Evolutionary conservation across 2,113 vertebrate species (phyloP), one percentile per base, ranked within the genome.

Genomic region (Mandrillus leucophaeus): DNA sequence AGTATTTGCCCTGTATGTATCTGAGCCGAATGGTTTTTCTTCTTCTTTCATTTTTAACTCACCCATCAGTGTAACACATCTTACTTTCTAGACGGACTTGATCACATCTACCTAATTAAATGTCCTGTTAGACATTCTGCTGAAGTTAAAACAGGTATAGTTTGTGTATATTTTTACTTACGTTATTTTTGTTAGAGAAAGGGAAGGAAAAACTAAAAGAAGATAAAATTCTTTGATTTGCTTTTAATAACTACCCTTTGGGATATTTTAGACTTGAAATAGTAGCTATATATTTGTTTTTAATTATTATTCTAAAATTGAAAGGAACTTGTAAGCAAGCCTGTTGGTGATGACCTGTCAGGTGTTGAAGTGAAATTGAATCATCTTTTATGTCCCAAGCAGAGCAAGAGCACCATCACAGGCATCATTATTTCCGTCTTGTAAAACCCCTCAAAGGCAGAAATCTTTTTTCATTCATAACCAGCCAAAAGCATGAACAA

Each of bases 221-320:
- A 50, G 18, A 57, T 75, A 43, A 84, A 59, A 6, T 72, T 83
- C 32, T 80, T 87, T 81, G 7, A 93, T 91, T 75, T 96, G 14
- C 64, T 76, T 97, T 76, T 12, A 75, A 90, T 45, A 89, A 76
- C 7, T 23, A 66, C 9, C 8, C 38, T 17, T 40, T 92, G 59
- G 14, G 9, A 40, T 97, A 18, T 86, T 86, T 98, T 87, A 90
- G 38, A 93, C 85, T 80, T 85, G 48, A 40, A 94, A 92, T 55
- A 80, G 7, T 79, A 84, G 48, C 45, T 43, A 50, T 88, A 70
- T 73, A 85, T 89, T 97, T 88, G 50, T 75, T 95, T 95, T 81
- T 45, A 86, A 70, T 86, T 73, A 59, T 72, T 93, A 43, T 76
- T 84, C 81, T 93, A 25, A 97, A 88, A 88, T 38, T 57, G 16